Evolutionary conservation across 1,140 invertebrate species (phyloP).

Genomic region (Cecropterus lyciades): DNA sequence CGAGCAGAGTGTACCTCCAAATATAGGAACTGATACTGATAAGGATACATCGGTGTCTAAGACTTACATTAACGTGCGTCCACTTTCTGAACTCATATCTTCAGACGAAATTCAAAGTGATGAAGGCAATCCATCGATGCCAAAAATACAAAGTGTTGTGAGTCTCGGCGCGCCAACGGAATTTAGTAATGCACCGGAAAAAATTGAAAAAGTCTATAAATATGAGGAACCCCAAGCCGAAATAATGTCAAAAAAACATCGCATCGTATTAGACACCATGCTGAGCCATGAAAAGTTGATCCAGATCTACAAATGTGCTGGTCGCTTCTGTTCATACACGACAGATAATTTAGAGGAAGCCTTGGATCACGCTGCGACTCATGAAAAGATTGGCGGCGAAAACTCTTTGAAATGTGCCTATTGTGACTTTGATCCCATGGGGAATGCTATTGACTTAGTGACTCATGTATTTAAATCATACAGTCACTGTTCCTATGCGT

Average conservation of each 20-base stretch:
- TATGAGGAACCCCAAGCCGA: constrained; percentile 66
- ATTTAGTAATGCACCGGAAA: constrained; percentile 18
- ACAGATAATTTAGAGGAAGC: constrained; percentile 66
- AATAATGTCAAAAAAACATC: constrained; percentile 64
- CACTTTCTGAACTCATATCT: constrained; percentile 61
- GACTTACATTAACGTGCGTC: constrained; percentile 63
- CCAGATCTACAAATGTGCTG: constrained; percentile 72
- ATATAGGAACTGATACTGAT: background rate
- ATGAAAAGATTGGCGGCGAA: constrained; percentile 64
- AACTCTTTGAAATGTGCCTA: constrained; percentile 64
- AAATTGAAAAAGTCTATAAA: constrained; percentile 45
- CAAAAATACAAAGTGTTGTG: constrained; percentile 67
- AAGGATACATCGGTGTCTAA: constrained; percentile 20
- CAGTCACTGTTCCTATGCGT: constrained; percentile 59
- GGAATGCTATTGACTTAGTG: constrained; percentile 71
- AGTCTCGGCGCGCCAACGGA: constrained; percentile 51
- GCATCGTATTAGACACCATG: constrained; percentile 66
- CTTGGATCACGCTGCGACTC: constrained; percentile 63
- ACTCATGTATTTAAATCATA: constrained; percentile 73
- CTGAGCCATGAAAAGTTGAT: constrained; percentile 59
- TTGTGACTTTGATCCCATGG: constrained; percentile 64
- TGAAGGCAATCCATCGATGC: constrained; percentile 42
- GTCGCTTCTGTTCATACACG: constrained; percentile 71
- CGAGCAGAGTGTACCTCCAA: too few species aligned
- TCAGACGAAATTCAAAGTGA: constrained; percentile 13